Percentiles rank a stretch among this genome's conserved stretches.
Conservation (phyloP, 1,140 invertebrate species). For the Caerostris darwini region DNA sequence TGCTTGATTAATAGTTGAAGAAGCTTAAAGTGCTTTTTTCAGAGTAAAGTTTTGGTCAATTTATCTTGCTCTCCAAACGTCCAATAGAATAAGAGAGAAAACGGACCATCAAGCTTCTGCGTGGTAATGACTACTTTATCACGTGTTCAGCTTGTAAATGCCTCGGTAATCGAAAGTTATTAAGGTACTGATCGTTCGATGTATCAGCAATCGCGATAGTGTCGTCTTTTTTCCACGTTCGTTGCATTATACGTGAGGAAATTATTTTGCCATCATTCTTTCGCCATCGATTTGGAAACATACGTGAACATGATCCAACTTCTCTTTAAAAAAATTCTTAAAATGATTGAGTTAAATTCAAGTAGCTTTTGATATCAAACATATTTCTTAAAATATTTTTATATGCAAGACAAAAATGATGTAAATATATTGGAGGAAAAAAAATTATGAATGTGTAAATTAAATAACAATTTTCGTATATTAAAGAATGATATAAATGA, state of each 20-base stretch:
- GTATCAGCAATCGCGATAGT: not conserved
- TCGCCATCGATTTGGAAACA: not conserved
- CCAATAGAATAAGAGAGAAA: not conserved
- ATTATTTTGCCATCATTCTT: not conserved
- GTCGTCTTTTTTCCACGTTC: not conserved
- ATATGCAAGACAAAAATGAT: too few species aligned
- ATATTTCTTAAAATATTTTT: not conserved
- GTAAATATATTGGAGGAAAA: too few species aligned
- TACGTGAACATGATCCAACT: not conserved
- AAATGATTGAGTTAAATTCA: not conserved
- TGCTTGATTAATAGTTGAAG: not conserved
- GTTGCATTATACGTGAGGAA: not conserved
- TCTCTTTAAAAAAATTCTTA: not conserved
- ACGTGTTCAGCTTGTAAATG: conserved; percentile 8
- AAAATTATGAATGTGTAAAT: too few species aligned
- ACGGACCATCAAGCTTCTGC: not conserved
- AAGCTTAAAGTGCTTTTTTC: not conserved
- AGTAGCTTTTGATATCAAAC: not conserved
- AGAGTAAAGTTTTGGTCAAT: not conserved
- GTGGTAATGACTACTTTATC: not conserved
- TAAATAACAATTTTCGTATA: too few species aligned
- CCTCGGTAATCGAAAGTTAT: not conserved
- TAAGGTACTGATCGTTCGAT: not conserved
- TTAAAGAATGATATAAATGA: too few species aligned
- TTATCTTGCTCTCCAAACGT: not conserved